Evolutionary conservation across 1,140 invertebrate genomes (phyloP).

Genomic region (Akabosia matsudoensis): DNA sequence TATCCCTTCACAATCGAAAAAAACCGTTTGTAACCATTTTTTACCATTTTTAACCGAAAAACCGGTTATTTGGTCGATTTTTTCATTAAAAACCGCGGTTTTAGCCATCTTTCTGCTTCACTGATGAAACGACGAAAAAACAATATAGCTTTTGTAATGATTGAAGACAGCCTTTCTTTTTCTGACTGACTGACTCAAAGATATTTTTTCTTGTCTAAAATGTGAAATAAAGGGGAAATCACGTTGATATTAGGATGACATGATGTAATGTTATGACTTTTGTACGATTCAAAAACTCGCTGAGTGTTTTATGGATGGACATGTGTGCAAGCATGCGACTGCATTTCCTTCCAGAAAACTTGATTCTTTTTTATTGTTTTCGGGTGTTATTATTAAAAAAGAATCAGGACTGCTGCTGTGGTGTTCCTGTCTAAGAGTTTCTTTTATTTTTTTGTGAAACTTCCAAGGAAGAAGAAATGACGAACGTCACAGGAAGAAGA

Average conservation of each 20-base stretch:
- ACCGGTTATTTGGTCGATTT: no score
- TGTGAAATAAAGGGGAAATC: background rate
- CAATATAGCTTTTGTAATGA: no score
- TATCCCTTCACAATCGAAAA: no score
- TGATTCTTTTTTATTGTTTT: background rate
- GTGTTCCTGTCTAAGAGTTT: background rate
- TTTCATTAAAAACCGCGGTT: no score
- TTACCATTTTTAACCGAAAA: no score
- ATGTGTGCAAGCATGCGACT: slow-evolving; percentile 19
- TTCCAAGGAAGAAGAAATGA: background rate
- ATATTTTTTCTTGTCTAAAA: background rate
- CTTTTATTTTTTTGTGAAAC: background rate
- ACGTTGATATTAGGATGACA: background rate
- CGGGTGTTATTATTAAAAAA: no score
- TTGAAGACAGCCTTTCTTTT: no score
- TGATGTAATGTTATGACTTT: slow-evolving; percentile 13
- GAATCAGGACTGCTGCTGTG: no score
- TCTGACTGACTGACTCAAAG: background rate
- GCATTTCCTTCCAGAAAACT: background rate
- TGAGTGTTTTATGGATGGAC: background rate
- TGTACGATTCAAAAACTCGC: no score
- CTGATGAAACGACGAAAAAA: background rate
- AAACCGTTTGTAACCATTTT: no score
- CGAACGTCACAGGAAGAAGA: background rate
- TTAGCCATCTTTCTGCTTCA: no score